Evolutionary conservation across 1,140 invertebrate species (phyloP).

Genomic region (Mizuhopecten yessoensis): DNA sequence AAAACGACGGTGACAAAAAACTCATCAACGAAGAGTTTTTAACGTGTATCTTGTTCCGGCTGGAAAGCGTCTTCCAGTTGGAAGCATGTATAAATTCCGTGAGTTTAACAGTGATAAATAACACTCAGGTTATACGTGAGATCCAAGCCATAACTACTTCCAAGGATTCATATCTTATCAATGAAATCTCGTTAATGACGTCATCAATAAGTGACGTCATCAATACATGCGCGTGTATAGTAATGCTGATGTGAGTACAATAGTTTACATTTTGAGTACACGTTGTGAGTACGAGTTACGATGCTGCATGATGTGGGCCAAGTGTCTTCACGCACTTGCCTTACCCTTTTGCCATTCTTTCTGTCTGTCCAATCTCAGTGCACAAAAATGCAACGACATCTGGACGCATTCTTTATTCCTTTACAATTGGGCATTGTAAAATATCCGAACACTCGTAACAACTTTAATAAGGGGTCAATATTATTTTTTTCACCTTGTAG

Average conservation of each 20-base stretch:
- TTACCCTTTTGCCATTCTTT: neutral
- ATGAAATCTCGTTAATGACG: neutral
- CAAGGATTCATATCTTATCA: neutral
- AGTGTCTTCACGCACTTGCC: slow-evolving; percentile 2
- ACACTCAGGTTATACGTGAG: neutral
- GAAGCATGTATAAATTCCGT: no score
- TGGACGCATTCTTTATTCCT: no score
- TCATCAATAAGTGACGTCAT: neutral
- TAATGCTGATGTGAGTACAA: neutral
- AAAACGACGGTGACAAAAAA: neutral
- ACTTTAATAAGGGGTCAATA: no score
- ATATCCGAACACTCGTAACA: no score
- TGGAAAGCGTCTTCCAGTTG: neutral
- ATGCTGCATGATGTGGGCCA: neutral
- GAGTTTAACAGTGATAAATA: neutral
- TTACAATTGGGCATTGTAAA: no score
- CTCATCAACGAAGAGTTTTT: slow-evolving; percentile 3
- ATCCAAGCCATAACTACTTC: neutral
- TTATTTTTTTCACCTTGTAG: no score
- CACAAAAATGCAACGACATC: neutral
- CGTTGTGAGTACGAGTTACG: neutral
- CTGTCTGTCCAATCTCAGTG: neutral
- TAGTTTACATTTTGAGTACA: neutral
- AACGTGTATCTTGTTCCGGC: neutral
- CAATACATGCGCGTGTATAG: neutral